Evolutionary conservation across 2,113 vertebrate genomes (phyloP).

Genomic region (Actenoides lindsayi): DNA sequence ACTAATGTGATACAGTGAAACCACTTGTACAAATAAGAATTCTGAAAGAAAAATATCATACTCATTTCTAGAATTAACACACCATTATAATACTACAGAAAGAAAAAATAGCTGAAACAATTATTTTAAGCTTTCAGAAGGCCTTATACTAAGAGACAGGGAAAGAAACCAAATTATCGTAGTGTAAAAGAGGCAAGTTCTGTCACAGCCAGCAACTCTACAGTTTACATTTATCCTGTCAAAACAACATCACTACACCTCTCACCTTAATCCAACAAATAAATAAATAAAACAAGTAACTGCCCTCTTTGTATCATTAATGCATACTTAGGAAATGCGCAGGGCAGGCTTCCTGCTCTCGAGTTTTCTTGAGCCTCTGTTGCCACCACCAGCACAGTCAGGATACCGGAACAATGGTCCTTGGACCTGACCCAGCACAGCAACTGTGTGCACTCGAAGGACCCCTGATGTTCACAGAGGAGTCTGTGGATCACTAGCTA

Average conservation of each 20-base stretch:
- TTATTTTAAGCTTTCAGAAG: not conserved
- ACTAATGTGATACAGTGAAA: not conserved
- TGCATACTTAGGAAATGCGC: not conserved
- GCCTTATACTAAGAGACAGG: not conserved
- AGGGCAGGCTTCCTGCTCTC: not conserved
- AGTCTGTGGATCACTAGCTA: not conserved
- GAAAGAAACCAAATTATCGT: not conserved
- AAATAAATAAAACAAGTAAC: not conserved
- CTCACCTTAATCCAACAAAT: not conserved
- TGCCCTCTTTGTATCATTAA: not conserved
- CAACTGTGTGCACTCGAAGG: not conserved
- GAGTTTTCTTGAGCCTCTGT: not conserved
- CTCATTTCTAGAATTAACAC: not conserved
- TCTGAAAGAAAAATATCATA: not conserved
- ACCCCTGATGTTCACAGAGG: not conserved
- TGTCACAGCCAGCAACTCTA: not conserved
- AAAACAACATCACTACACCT: not conserved
- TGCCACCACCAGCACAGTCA: conserved; percentile 2
- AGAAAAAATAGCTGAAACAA: not conserved
- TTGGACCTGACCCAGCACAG: not conserved
- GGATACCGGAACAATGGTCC: not conserved
- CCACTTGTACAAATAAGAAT: not conserved
- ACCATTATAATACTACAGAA: not conserved
- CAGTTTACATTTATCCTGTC: not conserved
- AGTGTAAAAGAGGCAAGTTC: not conserved